Conservation (phyloP, 1,140 invertebrate genomes). For the Saxidomus purpurata region DNA sequence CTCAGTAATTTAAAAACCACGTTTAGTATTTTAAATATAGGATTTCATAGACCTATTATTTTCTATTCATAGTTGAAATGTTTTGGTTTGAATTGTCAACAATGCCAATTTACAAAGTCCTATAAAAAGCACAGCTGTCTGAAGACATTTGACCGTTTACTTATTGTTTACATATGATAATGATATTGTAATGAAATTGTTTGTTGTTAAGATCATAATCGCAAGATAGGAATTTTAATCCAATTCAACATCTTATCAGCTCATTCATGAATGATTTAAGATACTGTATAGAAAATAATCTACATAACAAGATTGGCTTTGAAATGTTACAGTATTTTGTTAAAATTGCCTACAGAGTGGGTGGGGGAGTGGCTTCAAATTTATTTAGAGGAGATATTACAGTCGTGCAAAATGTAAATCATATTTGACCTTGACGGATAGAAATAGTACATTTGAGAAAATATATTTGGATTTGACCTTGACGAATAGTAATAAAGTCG, state of each 20-base stretch:
- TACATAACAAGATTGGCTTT: too few species aligned
- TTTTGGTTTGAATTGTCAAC: not conserved
- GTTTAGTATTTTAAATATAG: not conserved
- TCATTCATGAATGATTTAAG: constrained; percentile 3
- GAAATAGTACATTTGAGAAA: too few species aligned
- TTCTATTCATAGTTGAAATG: not conserved
- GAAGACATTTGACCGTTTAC: not conserved
- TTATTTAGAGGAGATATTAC: too few species aligned
- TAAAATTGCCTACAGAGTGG: too few species aligned
- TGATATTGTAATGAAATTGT: constrained; percentile 20
- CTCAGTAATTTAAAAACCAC: not conserved
- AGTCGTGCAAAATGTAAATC: too few species aligned
- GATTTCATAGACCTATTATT: not conserved
- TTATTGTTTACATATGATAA: not conserved
- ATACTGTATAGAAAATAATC: not conserved
- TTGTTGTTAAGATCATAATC: not conserved
- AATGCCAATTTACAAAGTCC: not conserved
- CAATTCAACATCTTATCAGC: not conserved
- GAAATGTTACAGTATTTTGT: too few species aligned
- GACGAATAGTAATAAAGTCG: too few species aligned
- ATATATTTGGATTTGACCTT: too few species aligned
- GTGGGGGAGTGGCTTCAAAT: too few species aligned
- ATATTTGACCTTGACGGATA: too few species aligned
- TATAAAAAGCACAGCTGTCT: not conserved
- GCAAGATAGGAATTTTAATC: constrained; percentile 16